A percentile compares a stretch with the other conserved stretches of the same genome.
Evolutionary conservation across 2,797 vertebrate species (phyloP).

Genomic region (Lagodon rhomboides): DNA sequence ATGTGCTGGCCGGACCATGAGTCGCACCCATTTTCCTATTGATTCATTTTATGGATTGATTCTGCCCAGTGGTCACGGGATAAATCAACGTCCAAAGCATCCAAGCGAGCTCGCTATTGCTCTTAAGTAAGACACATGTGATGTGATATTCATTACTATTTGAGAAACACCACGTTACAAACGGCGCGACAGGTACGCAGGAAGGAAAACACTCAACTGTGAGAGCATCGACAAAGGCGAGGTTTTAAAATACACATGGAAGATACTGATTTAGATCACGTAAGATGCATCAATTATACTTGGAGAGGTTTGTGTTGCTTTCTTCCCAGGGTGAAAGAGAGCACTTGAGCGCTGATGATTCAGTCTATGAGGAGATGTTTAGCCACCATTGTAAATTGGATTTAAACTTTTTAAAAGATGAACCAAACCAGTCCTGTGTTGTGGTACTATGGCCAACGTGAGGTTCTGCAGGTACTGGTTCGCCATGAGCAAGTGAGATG

Average conservation of each 20-base stretch:
- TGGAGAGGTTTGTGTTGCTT: neutral
- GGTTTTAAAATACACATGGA: conserved; percentile 12
- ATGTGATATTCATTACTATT: neutral
- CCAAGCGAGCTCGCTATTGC: neutral
- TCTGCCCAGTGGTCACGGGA: neutral
- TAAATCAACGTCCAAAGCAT: conserved; percentile 19
- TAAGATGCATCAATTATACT: neutral
- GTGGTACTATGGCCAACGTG: neutral
- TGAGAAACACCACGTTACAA: neutral
- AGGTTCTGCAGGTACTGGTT: too few relatives aligned
- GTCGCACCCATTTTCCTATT: conserved; percentile 14
- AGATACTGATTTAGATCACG: neutral
- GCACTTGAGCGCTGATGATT: neutral
- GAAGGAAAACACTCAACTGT: neutral
- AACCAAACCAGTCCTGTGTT: neutral
- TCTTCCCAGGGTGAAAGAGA: neutral
- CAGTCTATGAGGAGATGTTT: neutral
- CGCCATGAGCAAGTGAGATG: too few relatives aligned
- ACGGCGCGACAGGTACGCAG: neutral
- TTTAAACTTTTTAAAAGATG: conserved; percentile 7
- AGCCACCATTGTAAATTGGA: neutral
- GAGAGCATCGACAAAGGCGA: conserved; percentile 3
- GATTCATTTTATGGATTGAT: conserved; percentile 23
- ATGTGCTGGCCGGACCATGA: neutral
- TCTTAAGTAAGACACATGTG: conserved; percentile 6